phyloP scores from a whole-genome alignment of 1,140 invertebrate species.

The Euwallacea similis region DNA sequence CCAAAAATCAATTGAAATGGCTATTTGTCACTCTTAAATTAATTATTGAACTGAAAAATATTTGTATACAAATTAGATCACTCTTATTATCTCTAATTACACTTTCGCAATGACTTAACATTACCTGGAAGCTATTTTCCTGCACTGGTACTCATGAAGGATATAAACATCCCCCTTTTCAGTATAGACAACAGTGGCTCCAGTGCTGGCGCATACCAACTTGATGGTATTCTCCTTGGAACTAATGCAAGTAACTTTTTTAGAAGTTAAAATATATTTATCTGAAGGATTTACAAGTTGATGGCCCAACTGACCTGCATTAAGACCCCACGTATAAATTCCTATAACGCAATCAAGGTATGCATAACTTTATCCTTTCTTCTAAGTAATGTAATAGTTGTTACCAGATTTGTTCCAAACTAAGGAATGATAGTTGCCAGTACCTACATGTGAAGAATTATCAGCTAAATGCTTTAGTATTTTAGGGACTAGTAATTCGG shows the following conservation, averaged over 20 bases:
- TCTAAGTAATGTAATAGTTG: not conserved
- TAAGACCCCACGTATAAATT: constrained; percentile 25
- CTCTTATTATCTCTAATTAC: not conserved
- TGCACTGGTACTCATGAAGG: constrained; percentile 69
- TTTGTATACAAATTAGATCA: too few relatives aligned
- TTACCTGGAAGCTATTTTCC: constrained; percentile 68
- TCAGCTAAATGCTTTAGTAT: constrained; percentile 48
- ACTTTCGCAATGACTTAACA: not conserved
- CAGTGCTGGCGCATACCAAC: constrained; percentile 64
- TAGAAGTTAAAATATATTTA: constrained; percentile 45
- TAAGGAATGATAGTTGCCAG: constrained; percentile 68
- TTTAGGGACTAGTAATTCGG: constrained; percentile 60
- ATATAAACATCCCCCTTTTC: constrained; percentile 69
- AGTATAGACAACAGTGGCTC: constrained; percentile 68
- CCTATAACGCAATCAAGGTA: constrained; percentile 12
- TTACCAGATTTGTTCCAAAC: constrained; percentile 57
- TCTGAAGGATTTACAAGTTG: constrained; percentile 46
- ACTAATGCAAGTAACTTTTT: constrained; percentile 41
- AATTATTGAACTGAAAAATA: too few relatives aligned
- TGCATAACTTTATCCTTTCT: not conserved
- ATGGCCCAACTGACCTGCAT: constrained; percentile 26
- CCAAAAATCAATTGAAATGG: too few relatives aligned
- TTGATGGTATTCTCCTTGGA: constrained; percentile 41
- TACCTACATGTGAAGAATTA: constrained; percentile 59
- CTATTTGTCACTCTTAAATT: too few relatives aligned